Conservation (phyloP, 2,888 invertebrate species). For the Synanthedon myopaeformis region DNA sequence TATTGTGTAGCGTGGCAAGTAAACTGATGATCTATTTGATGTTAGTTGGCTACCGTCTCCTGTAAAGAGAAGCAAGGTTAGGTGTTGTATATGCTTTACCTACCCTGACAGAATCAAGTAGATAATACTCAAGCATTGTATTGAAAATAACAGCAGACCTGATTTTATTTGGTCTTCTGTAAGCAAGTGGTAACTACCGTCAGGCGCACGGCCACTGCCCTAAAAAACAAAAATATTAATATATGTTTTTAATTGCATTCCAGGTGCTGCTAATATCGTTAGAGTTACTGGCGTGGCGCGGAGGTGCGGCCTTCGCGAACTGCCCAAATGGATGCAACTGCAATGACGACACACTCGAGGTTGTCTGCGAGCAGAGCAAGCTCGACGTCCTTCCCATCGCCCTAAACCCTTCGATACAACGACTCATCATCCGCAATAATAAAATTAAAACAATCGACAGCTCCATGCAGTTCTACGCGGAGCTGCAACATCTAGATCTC, state of each 20-base stretch:
- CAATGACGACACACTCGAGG: slow-evolving; percentile 89
- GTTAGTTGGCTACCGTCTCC: no score
- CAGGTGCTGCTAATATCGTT: slow-evolving; percentile 54
- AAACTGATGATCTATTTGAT: no score
- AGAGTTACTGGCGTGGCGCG: slow-evolving; percentile 43
- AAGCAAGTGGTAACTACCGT: not conserved
- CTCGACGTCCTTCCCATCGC: slow-evolving; percentile 92
- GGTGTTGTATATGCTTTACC: no score
- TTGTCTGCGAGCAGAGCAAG: slow-evolving; percentile 86
- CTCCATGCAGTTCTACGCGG: slow-evolving; percentile 89
- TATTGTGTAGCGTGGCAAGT: no score
- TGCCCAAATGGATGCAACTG: slow-evolving; percentile 91
- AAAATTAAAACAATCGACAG: slow-evolving; percentile 90
- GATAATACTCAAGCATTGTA: no score
- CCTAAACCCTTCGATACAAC: slow-evolving; percentile 89
- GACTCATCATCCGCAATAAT: slow-evolving; percentile 86
- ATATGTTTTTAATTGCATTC: slow-evolving; percentile 20
- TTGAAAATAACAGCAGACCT: not conserved
- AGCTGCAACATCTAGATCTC: slow-evolving; percentile 86
- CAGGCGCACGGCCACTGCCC: no score
- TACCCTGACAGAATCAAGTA: no score
- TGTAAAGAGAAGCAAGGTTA: no score
- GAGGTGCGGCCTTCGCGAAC: slow-evolving; percentile 74
- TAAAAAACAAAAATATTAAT: not conserved
- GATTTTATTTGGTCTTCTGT: not conserved